These are phyloP conservation scores for Chloromyia formosa DNA, from an alignment of 2,888 invertebrate genomes.

Conservation along the genomic window DNA sequence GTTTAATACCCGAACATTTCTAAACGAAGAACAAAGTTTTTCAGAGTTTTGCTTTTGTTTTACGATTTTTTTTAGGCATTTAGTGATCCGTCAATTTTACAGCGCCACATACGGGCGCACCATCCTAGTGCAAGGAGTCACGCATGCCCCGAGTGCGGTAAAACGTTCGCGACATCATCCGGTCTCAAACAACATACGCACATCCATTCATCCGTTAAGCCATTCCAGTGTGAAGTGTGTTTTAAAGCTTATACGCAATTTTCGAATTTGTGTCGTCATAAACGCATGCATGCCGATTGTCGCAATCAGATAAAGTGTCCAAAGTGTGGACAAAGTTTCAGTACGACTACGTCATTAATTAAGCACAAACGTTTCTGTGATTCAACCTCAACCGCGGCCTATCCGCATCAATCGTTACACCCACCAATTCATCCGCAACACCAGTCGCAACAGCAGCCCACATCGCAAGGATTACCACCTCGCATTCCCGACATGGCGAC, in stretches of 20 bases:
- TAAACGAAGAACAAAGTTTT: not conserved
- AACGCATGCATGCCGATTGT: constrained; percentile 97
- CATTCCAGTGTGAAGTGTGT: constrained; percentile 96
- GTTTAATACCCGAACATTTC: not conserved
- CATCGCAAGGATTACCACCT: constrained; percentile 53
- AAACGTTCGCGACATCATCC: constrained; percentile 97
- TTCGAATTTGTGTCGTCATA: constrained; percentile 99
- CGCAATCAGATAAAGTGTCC: constrained; percentile 92
- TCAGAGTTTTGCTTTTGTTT: constrained; percentile 57
- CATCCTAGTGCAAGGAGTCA: constrained; percentile 96
- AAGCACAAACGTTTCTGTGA: constrained; percentile 98
- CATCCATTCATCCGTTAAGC: constrained; percentile 98
- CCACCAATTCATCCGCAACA: constrained; percentile 55
- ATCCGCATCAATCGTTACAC: constrained; percentile 49
- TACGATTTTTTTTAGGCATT: constrained; percentile 77
- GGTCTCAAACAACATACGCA: constrained; percentile 99
- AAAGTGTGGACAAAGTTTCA: constrained; percentile 93
- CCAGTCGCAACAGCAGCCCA: constrained; percentile 59
- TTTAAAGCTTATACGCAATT: constrained; percentile 99
- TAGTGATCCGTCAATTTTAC: constrained; percentile 95
- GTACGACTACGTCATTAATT: constrained; percentile 88
- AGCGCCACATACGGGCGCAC: constrained; percentile 94
- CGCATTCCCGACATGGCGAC: constrained; percentile 62
- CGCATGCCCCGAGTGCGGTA: constrained; percentile 98
- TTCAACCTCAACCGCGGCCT: constrained; percentile 68